Evolutionary conservation across 2,888 invertebrate genomes (phyloP), one percentile per base, ranked within the genome.

Genomic region (Tachystola acroxantha): DNA sequence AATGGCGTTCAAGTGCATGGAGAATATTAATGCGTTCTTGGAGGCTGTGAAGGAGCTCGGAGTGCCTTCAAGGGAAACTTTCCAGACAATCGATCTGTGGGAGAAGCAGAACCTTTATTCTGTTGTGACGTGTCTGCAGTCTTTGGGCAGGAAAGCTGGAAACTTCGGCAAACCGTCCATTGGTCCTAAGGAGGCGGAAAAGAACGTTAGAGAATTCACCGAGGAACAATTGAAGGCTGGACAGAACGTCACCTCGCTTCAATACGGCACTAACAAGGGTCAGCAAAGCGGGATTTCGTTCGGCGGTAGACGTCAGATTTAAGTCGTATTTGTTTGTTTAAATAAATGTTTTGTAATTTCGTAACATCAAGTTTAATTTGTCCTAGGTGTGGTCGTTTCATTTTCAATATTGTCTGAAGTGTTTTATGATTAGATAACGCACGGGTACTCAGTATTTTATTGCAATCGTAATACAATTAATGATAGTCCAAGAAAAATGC

Each of bases 71-170:
- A 95, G 96, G 66, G 98, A 98, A 80, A 94, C 95, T 22, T 98
- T 98, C 91, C 97, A 98, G 82, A 98, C 98, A n/a, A 97, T 98
- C 31, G 99, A 99, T 78, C 90, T 99, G 35, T 98, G 97, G 95
- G 99, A 99, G 79, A 91, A 92, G 66, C 96, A 97, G 80, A 99
- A 99, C 75, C 90, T 99, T 43, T 96, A 96, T 72, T 96, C 98
- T n/a, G 98, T 99, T 22, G 94, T 99, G 36, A 95, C 94, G 62
- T 98, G 98, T 72, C 86, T 99, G 48, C 96, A 97, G 73, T 96
- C 98, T 0, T 88, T 99, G 47, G 98, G 97, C 30, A 91, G 98
- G 79, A 98, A 98, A 91, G 94, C 94, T 33, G 92, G 92, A 16
- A 93, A 93, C 66, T 95, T 89, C 60, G 95, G 95, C 19, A 92